A percentile compares a stretch with the other conserved stretches of the same genome.
Conservation (phyloP, 2,888 invertebrate genomes). For the Scaptomyza caliginosa region DNA sequence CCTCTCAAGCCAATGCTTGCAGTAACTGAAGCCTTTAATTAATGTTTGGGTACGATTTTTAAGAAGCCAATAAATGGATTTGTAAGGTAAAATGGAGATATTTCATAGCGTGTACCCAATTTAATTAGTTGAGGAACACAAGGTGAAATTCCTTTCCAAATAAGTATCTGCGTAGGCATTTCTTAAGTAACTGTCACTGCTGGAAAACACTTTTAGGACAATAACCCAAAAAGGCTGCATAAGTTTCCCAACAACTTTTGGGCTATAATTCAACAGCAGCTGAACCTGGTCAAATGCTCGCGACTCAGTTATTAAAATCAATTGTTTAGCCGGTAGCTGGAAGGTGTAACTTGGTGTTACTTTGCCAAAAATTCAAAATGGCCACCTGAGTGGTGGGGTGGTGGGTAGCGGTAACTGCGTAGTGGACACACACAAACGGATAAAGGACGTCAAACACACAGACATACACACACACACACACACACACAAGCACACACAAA, state of each 20-base stretch:
- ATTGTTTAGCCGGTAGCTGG: slow-evolving; percentile 39
- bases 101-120: not conserved
- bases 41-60: not conserved
- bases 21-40: not conserved
- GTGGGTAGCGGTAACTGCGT: slow-evolving; percentile 52
- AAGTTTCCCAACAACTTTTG: slow-evolving; percentile 1
- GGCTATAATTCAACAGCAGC: slow-evolving; percentile 5
- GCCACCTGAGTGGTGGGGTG: slow-evolving; percentile 67
- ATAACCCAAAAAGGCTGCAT: not conserved
- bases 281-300: slow-evolving; percentile 31
- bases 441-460: slow-evolving; percentile 3
- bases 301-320: slow-evolving; percentile 53
- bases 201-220: not conserved
- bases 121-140: not conserved
- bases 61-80: not conserved
- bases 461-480: slow-evolving; percentile 33
- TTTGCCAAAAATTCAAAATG: slow-evolving; percentile 61
- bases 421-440: slow-evolving; percentile 50
- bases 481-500: slow-evolving; percentile 10
- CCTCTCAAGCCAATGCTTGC: too few species aligned
- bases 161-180: not conserved
- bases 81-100: not conserved
- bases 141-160: not conserved
- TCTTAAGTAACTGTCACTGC: not conserved
- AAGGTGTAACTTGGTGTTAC: slow-evolving; percentile 36